Evolutionary conservation across 2,113 vertebrate species (phyloP).

Genomic region (Triplophysa rosa): DNA sequence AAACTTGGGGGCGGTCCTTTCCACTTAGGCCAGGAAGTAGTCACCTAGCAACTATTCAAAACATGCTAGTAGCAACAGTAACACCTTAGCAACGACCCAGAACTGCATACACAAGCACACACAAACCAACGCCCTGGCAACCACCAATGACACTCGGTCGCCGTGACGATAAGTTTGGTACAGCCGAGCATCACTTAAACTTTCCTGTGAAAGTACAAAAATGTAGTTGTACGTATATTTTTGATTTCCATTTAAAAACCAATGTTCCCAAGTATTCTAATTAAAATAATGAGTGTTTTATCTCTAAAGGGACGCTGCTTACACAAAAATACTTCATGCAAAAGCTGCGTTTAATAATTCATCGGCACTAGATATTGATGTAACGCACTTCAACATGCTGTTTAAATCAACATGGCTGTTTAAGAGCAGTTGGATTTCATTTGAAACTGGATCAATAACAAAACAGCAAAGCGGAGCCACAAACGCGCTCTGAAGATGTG

Average conservation of each 20-base stretch:
- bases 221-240: neutral
- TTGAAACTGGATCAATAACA: constrained; percentile 51
- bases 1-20: neutral
- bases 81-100: neutral
- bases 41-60: neutral
- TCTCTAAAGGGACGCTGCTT: constrained; percentile 46
- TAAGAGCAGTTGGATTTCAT: constrained; percentile 51
- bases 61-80: neutral
- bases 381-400: constrained; percentile 49
- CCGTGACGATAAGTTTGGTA: no score
- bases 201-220: no score
- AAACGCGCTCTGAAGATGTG: constrained; percentile 20
- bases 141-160: no score
- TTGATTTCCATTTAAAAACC: constrained; percentile 24
- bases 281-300: constrained; percentile 43
- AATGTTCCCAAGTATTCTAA: constrained; percentile 40
- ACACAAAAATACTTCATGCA: constrained; percentile 44
- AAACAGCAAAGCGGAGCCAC: constrained; percentile 40
- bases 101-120: neutral
- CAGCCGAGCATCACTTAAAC: no score
- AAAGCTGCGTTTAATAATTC: constrained; percentile 56
- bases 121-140: neutral
- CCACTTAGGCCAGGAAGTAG: no score
- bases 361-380: constrained; percentile 48
- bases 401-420: constrained; percentile 57